These are phyloP conservation scores for Zoroaster sp. DNA, from an alignment of 53 echinoderm and acorn worm species.

Conservation along the genomic window DNA sequence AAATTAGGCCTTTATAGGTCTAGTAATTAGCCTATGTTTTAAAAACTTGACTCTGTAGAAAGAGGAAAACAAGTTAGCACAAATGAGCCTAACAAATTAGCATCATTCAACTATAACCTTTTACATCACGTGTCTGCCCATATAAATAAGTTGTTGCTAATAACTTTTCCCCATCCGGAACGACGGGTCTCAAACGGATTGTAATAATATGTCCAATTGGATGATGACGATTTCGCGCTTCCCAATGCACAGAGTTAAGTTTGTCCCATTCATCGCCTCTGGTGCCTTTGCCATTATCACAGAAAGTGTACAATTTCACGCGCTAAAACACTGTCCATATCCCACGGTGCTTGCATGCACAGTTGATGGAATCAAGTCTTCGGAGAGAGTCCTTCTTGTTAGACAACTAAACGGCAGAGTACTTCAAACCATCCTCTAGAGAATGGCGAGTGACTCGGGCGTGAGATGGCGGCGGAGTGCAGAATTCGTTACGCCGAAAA, in stretches of 20 bases:
- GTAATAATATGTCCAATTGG: too few species aligned
- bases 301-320: constrained; percentile 46
- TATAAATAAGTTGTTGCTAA: too few species aligned
- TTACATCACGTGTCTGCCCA: too few species aligned
- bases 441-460: background rate
- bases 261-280: background rate
- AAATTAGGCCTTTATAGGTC: too few species aligned
- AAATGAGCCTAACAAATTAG: too few species aligned
- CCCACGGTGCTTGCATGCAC: constrained; percentile 24
- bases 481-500: background rate
- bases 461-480: background rate
- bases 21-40: too few species aligned
- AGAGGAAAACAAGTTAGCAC: too few species aligned
- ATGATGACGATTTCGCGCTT: too few species aligned
- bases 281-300: constrained; percentile 27
- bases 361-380: constrained; percentile 10
- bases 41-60: too few species aligned
- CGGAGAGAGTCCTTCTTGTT: background rate
- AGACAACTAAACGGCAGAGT: constrained; percentile 47
- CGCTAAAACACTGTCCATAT: constrained; percentile 10
- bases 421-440: constrained; percentile 6
- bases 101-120: too few species aligned
- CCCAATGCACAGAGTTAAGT: background rate
- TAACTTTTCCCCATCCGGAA: too few species aligned
- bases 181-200: too few species aligned